phyloP scores from a whole-genome alignment of 2,113 vertebrate species.

The Vanacampus margaritifer region DNA sequence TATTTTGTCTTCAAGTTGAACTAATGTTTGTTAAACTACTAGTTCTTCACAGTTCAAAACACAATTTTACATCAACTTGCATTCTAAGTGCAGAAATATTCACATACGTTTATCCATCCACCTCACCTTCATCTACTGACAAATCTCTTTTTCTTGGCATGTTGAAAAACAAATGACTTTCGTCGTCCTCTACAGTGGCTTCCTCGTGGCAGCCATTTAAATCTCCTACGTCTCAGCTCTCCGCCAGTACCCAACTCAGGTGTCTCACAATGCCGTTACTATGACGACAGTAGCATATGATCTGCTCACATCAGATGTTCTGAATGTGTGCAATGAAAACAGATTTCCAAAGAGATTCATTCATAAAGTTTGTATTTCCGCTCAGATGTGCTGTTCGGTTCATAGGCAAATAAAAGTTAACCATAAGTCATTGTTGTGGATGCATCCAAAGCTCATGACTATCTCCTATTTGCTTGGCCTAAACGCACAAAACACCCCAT shows the following conservation, averaged over 20 bases:
- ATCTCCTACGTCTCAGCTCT: conserved; percentile 19
- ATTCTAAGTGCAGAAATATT: neutral
- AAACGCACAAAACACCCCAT: conserved; percentile 11
- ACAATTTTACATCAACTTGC: neutral
- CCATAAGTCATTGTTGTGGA: neutral
- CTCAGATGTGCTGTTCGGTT: neutral
- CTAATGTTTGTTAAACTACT: neutral
- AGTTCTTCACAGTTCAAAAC: neutral
- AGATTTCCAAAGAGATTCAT: neutral
- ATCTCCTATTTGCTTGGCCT: neutral
- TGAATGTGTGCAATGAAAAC: neutral
- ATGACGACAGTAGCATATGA: conserved; percentile 44
- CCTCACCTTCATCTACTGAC: conserved; percentile 80
- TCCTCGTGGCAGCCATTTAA: neutral
- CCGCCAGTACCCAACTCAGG: conserved; percentile 44
- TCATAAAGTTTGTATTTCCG: neutral
- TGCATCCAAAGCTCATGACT: neutral
- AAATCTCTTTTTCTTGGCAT: conserved; percentile 80
- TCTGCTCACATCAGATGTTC: conserved; percentile 11
- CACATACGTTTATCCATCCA: neutral
- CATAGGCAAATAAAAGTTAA: neutral
- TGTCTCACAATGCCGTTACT: conserved; percentile 40
- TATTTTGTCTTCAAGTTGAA: neutral
- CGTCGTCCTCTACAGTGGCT: neutral
- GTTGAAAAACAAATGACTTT: conserved; percentile 26